Percentiles rank a stretch among this genome's conserved stretches.
These are phyloP conservation scores for Drosophila nigromelanica DNA, from an alignment of 1,140 invertebrate species.

Conservation along the genomic window DNA sequence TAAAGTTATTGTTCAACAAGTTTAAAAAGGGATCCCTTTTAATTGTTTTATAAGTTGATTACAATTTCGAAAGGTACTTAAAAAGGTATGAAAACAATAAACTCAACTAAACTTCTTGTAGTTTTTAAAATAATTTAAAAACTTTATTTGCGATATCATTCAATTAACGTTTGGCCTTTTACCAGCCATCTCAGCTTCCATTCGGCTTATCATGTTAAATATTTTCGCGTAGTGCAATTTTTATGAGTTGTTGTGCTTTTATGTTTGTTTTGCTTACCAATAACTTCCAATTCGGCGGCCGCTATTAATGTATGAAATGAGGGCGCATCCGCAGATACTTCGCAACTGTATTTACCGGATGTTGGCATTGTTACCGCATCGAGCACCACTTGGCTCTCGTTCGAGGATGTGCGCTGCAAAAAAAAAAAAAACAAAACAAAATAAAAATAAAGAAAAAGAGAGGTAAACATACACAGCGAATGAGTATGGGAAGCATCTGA, in stretches of 20 bases:
- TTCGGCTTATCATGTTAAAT: conserved; percentile 18
- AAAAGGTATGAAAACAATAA: too few relatives aligned
- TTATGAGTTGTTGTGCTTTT: conserved; percentile 4
- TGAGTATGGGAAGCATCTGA: conserved; percentile 35
- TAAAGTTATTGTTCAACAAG: too few relatives aligned
- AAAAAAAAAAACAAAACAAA: conserved; percentile 19
- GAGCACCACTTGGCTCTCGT: conserved; percentile 87
- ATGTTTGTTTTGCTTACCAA: conserved; percentile 86
- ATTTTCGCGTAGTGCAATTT: conserved; percentile 15
- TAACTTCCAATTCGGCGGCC: conserved; percentile 89
- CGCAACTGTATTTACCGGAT: conserved; percentile 90
- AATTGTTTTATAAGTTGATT: too few relatives aligned
- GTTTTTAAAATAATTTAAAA: background rate
- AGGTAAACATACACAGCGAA: background rate
- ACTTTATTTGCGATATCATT: background rate
- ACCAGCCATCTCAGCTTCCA: background rate
- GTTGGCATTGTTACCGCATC: conserved; percentile 86
- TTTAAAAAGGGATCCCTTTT: too few relatives aligned
- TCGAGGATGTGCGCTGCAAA: conserved; percentile 86
- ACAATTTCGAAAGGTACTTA: too few relatives aligned
- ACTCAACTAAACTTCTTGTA: too few relatives aligned
- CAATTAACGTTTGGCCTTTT: background rate
- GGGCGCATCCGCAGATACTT: conserved; percentile 93
- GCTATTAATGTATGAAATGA: conserved; percentile 92
- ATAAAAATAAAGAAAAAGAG: background rate